phyloP scores from a whole-genome alignment of 1,140 invertebrate genomes.

The Neodiprion fabricii region DNA sequence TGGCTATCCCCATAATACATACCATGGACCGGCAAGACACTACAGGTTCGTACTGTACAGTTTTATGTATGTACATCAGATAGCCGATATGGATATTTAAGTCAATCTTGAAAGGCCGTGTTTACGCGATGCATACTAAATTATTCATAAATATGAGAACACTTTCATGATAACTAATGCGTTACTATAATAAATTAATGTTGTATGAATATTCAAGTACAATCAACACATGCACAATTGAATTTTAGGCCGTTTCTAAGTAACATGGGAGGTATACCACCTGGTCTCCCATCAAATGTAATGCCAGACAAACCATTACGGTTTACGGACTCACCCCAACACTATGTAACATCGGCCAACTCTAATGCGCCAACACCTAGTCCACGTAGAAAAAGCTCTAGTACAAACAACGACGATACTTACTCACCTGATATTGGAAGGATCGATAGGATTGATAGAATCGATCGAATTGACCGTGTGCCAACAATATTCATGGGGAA shows the following conservation, averaged over 20 bases:
- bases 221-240: neutral
- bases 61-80: no score
- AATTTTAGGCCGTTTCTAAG: conserved; percentile 53
- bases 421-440: conserved; percentile 53
- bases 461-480: conserved; percentile 57
- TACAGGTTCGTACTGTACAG: conserved; percentile 66
- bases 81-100: no score
- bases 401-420: conserved; percentile 67
- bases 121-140: no score
- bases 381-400: conserved; percentile 73
- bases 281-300: conserved; percentile 45
- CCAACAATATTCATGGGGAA: conserved; percentile 63
- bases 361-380: conserved; percentile 71
- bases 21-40: conserved; percentile 85
- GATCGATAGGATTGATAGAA: conserved; percentile 37
- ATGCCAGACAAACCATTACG: conserved; percentile 68
- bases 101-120: neutral
- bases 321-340: conserved; percentile 80
- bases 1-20: conserved; percentile 85
- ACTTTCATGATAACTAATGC: no score
- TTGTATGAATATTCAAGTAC: neutral
- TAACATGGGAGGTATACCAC: conserved; percentile 55
- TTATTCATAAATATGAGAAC: no score
- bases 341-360: conserved; percentile 59
- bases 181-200: no score